Base-by-base conservation (phyloP, 2,888 invertebrate genomes). In the Eupithecia abbreviata region DNA sequence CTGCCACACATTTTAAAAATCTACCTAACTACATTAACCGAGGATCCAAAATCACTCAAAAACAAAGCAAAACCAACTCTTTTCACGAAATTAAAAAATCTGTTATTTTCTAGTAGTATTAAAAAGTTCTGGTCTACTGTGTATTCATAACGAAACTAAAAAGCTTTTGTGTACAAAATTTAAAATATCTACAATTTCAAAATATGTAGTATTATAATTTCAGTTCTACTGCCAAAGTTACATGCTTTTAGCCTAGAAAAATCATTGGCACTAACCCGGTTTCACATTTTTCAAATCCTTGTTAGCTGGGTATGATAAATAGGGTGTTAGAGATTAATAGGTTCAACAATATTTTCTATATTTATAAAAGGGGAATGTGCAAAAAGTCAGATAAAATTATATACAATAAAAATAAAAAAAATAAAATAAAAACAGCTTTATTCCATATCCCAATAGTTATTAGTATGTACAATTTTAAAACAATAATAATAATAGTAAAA, bases 231-330 rank as follows among this genome's bases (percentile, higher is more conserved):
- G 62, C 12, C 18, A 62, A 66, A 0, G 15, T 47, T 69, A 69
- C 18, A 47, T 10, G 69, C 47, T 15, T 18, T 68, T 65, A 65
- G 13, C 7, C 41, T 67, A 41, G 7, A 73, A 42, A 47, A 15
- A 47, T 41, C 67, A 58, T 62, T 42, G 10, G 18, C 5, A 89
- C 90, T 89, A 88, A 90, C 90, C 90, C 84, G 87, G 81, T 86
- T 90, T 90, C 79, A 87, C 85, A 86, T 87, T 83, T 86, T 88
- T 90, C 78, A 72, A 74, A 76, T 90, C 90, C 90, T 90, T 90
- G 90, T 87, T 88, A 85, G 90, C 90, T 90, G 89, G 47, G 41
- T 80, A 89, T 87, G 82, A 84, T 82, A 82, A 83, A 62, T 3
- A 62, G 62, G 62, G 62, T 81, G 85, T 87, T 87, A 88, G 85